Conservation (phyloP, 2,113 vertebrate species). For the Cavia porcellus region DNA sequence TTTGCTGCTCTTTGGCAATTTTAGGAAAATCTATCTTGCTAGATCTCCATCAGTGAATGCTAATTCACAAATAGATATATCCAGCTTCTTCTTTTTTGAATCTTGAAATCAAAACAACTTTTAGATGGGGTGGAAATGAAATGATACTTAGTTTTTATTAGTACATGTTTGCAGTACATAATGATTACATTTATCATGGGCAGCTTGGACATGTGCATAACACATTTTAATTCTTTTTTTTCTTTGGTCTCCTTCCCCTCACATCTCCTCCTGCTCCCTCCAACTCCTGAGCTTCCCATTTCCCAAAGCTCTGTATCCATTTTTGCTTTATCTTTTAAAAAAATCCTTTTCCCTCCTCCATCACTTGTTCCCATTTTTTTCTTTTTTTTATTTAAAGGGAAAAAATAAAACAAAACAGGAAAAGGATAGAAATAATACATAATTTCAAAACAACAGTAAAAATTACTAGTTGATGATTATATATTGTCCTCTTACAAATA, state of each 20-base stretch:
- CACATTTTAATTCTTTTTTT: neutral
- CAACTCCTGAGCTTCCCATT: neutral
- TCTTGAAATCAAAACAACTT: neutral
- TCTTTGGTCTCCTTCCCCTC: neutral
- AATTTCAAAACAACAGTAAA: no score
- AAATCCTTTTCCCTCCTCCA: neutral
- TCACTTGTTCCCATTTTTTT: neutral
- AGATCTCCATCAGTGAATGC: neutral
- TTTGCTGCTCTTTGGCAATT: neutral
- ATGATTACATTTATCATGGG: neutral
- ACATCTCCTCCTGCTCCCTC: neutral
- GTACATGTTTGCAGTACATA: neutral
- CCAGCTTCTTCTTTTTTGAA: neutral
- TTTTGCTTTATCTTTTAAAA: neutral
- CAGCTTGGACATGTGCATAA: neutral
- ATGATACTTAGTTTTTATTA: neutral
- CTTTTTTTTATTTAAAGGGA: no score
- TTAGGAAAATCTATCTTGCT: fast-evolving
- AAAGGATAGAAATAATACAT: no score
- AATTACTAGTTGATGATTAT: no score
- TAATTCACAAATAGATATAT: neutral
- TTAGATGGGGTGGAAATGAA: neutral
- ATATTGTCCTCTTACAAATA: no score
- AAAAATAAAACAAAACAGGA: no score
- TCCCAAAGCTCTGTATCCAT: neutral